phyloP scores from a whole-genome alignment of 2,113 vertebrate genomes.

The Alethe diademata region DNA sequence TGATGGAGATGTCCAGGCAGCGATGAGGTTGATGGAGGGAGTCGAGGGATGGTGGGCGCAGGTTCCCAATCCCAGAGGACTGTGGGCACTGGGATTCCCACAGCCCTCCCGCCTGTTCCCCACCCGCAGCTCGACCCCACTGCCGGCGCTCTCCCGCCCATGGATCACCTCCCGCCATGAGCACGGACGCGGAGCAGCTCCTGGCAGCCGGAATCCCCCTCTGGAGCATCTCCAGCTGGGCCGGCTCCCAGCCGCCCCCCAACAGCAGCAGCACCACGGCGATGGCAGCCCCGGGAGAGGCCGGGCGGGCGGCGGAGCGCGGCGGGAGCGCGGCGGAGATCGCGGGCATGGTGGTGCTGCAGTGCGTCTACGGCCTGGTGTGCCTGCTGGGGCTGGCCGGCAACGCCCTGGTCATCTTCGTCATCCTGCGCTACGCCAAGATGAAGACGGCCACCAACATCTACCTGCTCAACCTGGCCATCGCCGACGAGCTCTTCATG shows the following conservation, averaged over 20 bases:
- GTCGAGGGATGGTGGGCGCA: fast-evolving
- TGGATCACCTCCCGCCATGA: constrained; percentile 61
- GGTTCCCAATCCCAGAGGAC: neutral
- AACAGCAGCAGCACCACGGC: neutral
- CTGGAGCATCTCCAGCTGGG: constrained; percentile 35
- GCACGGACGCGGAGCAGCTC: neutral
- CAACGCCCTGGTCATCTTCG: constrained; percentile 90
- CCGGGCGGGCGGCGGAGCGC: neutral
- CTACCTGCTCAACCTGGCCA: constrained; percentile 90
- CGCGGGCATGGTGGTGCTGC: constrained; percentile 78
- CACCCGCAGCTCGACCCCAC: neutral
- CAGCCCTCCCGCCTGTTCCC: neutral
- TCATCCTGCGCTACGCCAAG: constrained; percentile 88
- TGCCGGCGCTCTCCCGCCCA: neutral
- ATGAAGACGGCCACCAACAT: constrained; percentile 93
- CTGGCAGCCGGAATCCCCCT: neutral
- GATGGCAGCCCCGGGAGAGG: fast-evolving
- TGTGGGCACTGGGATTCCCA: fast-evolving
- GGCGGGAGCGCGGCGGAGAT: neutral
- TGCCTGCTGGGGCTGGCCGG: constrained; percentile 87
- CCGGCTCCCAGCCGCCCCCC: neutral
- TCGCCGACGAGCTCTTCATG: constrained; percentile 89
- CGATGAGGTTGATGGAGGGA: too few species aligned
- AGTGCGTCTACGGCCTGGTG: constrained; percentile 86
- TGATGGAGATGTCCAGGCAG: neutral